Evolutionary conservation across 2,888 invertebrate genomes (phyloP).

Genomic region (Diplazon laetatorius): DNA sequence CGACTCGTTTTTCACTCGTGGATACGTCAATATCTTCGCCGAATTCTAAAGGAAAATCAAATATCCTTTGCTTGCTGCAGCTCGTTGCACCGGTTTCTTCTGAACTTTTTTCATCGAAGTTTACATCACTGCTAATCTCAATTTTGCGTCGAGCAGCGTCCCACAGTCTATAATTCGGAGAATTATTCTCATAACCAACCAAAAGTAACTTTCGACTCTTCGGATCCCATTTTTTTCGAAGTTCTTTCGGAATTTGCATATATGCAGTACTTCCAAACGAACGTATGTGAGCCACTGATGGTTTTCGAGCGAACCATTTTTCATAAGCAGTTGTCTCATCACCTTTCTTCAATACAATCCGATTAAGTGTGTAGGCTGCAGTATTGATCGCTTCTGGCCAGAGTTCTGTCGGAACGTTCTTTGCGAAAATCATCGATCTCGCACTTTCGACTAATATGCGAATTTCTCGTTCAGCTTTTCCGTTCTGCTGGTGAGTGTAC

Average conservation of each 20-base stretch:
- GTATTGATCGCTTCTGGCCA: slow-evolving; percentile 23
- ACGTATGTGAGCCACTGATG: neutral
- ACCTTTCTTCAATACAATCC: neutral
- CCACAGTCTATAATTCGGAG: slow-evolving; percentile 13
- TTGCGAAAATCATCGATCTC: slow-evolving; percentile 23
- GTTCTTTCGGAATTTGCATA: slow-evolving; percentile 13
- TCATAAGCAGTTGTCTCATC: neutral
- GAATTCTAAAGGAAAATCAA: neutral
- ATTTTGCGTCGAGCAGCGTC: slow-evolving; percentile 9
- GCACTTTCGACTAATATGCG: slow-evolving; percentile 15
- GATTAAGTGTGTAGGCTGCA: too few relatives aligned
- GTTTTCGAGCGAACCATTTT: slow-evolving; percentile 14
- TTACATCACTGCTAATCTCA: slow-evolving; percentile 7
- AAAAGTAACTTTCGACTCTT: neutral
- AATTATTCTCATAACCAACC: slow-evolving; percentile 17
- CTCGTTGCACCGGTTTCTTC: too few relatives aligned
- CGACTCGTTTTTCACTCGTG: too few relatives aligned
- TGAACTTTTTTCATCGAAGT: neutral
- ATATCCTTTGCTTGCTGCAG: neutral
- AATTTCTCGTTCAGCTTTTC: slow-evolving; percentile 13
- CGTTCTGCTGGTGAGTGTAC: slow-evolving; percentile 17
- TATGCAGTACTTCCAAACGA: slow-evolving; percentile 11
- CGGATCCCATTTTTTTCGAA: neutral
- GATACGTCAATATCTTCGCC: neutral
- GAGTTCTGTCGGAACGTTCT: neutral